Conservation (phyloP, 2,797 vertebrate genomes). For the Semotilus atromaculatus region DNA sequence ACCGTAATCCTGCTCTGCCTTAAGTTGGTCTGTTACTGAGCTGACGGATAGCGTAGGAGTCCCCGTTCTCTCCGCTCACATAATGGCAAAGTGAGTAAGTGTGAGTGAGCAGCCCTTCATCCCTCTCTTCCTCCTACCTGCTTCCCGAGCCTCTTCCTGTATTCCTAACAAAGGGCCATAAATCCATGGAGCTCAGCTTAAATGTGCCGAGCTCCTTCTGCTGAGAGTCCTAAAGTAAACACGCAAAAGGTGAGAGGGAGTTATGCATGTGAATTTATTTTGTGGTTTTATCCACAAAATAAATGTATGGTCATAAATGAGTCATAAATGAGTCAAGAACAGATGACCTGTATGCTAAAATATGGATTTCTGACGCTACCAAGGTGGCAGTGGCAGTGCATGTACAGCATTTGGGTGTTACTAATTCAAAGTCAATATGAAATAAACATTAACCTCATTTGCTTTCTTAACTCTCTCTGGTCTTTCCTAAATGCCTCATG, state of each 20-base stretch:
- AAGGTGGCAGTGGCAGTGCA: constrained; percentile 20
- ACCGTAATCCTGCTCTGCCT: constrained; percentile 48
- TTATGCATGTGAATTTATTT: constrained; percentile 34
- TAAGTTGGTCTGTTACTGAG: constrained; percentile 34
- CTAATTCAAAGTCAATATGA: constrained; percentile 36
- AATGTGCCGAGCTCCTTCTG: constrained; percentile 26
- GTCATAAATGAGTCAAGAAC: constrained; percentile 50
- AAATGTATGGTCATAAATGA: too few species aligned
- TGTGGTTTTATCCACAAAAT: constrained; percentile 45
- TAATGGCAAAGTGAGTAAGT: constrained; percentile 25
- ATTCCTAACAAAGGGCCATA: constrained; percentile 22
- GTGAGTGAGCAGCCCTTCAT: constrained; percentile 37
- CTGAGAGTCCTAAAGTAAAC: constrained; percentile 37
- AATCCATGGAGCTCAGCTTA: constrained; percentile 22
- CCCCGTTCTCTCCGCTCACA: constrained; percentile 29
- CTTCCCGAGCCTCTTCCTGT: constrained; percentile 14
- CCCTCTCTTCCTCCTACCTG: constrained; percentile 53
- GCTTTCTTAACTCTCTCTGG: not conserved
- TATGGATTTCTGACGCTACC: constrained; percentile 25
- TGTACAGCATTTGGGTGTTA: constrained; percentile 33
- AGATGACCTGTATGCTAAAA: constrained; percentile 39
- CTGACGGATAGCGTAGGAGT: constrained; percentile 52
- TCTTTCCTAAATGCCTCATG: not conserved
- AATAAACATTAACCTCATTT: not conserved
- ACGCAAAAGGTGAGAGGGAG: constrained; percentile 21